Conservation (phyloP, 2,888 invertebrate genomes). For the Schrankia costaestrigalis region DNA sequence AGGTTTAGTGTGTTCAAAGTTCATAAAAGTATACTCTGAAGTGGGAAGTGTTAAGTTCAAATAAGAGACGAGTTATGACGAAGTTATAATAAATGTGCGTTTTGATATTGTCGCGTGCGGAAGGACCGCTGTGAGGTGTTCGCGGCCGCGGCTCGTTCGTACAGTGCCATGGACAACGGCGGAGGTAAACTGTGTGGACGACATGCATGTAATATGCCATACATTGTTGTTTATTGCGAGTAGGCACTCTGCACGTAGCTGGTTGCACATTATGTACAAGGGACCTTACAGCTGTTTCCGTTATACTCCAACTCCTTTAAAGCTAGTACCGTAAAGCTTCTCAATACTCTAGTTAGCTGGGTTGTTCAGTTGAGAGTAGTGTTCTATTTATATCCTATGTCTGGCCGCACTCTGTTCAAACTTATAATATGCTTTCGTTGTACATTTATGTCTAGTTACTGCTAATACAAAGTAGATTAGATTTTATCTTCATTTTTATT, state of each 20-base stretch:
- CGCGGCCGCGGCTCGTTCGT: constrained; percentile 50
- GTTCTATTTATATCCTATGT: constrained; percentile 68
- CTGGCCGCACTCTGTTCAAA: constrained; percentile 46
- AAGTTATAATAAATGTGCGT: constrained; percentile 66
- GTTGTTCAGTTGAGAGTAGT: constrained; percentile 54
- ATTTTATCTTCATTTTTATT: no score
- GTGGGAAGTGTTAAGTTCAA: constrained; percentile 51
- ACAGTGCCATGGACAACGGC: constrained; percentile 72
- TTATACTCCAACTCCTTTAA: constrained; percentile 39
- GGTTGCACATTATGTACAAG: constrained; percentile 50
- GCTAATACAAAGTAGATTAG: constrained; percentile 17
- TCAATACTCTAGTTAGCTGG: constrained; percentile 51
- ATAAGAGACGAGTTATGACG: constrained; percentile 56
- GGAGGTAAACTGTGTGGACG: constrained; percentile 70
- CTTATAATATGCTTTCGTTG: constrained; percentile 33
- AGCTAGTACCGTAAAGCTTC: constrained; percentile 33
- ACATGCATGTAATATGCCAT: constrained; percentile 61
- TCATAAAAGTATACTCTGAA: constrained; percentile 46
- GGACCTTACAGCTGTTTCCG: constrained; percentile 37
- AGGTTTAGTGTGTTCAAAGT: constrained; percentile 62
- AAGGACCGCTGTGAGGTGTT: constrained; percentile 64
- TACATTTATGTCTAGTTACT: constrained; percentile 23
- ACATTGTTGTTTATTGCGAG: constrained; percentile 39
- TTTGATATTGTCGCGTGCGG: constrained; percentile 58
- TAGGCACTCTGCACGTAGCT: constrained; percentile 57